Evolutionary conservation across 2,113 vertebrate species (phyloP), one percentile per base, ranked within the genome.

Genomic region (Lathamus discolor): DNA sequence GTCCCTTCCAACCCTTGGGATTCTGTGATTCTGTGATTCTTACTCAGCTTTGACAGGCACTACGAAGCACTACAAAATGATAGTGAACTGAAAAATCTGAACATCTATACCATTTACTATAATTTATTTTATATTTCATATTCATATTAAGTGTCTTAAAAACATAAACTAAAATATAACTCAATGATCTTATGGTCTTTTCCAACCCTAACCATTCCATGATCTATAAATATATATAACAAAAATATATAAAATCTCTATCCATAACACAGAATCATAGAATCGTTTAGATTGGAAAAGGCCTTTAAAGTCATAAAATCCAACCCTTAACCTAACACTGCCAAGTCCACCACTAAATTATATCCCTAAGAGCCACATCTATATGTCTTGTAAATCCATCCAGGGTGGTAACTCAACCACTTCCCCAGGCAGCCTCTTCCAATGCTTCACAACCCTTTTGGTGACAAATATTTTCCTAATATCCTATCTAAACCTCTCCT

Each of bases 21-120:
- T n/a, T n/a, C n/a, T n/a, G n/a, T n/a, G n/a, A n/a, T n/a, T n/a
- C n/a, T n/a, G n/a, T n/a, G n/a, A n/a, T n/a, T n/a, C 67, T 81
- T 76, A 96, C 97, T 96, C 83, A 97, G 49, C 28, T 80, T 89
- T 93, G 17, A 79, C 59, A 67, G 17, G 28, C 15, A 93, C 48
- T 43, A 90, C 46, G 77, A 95, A 86, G 48, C 49, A 78, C 83
- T 85, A 87, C 17, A 87, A 81, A 54, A 64, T 75, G 16, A 73
- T 28, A 95, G 81, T 63, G 76, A n/a, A 46, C 16, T 70, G 24
- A 92, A 79, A 19, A 46, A 57, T 37, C 97, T 95, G 88, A 95
- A 91, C 28, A 86, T 81, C 62, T 74, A 20, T 27, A 96, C 94
- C 37, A 96, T 62, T 79, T 80, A 61, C 55, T 83, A 81, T 86